phyloP scores from a whole-genome alignment of 30 jellyfish, hydroid and myxozoan species.

The Hydra vulgaris region DNA sequence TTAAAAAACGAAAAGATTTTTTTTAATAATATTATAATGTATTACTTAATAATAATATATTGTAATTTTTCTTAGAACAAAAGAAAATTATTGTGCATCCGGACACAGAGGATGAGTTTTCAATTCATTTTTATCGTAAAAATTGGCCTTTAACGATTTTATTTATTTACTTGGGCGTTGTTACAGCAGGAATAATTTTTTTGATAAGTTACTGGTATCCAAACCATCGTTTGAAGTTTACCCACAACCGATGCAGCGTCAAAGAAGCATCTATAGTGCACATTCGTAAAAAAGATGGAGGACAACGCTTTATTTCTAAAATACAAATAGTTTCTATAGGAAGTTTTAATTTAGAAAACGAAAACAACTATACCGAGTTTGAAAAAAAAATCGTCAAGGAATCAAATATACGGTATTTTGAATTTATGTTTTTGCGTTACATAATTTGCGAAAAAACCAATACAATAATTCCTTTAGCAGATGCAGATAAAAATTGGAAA shows the following conservation, averaged over 20 bases:
- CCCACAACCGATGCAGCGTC: conserved; percentile 7
- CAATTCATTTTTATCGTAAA: neutral
- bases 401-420: conserved; percentile 11
- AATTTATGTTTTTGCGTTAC: conserved; percentile 13
- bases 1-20: too few relatives aligned
- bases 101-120: conserved; percentile 10
- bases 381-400: neutral
- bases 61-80: neutral
- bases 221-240: neutral
- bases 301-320: neutral
- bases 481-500: neutral
- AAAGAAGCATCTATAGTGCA: neutral
- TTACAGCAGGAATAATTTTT: conserved; percentile 13
- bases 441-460: neutral
- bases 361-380: conserved; percentile 5
- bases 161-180: conserved; percentile 9
- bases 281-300: neutral
- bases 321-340: neutral
- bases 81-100: neutral
- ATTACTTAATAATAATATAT: too few relatives aligned
- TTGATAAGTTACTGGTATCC: conserved; percentile 27
- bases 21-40: too few relatives aligned
- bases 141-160: neutral
- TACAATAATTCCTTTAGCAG: neutral
- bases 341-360: neutral